phyloP scores from a whole-genome alignment of 2,888 invertebrate genomes.

The Euphydryas editha region DNA sequence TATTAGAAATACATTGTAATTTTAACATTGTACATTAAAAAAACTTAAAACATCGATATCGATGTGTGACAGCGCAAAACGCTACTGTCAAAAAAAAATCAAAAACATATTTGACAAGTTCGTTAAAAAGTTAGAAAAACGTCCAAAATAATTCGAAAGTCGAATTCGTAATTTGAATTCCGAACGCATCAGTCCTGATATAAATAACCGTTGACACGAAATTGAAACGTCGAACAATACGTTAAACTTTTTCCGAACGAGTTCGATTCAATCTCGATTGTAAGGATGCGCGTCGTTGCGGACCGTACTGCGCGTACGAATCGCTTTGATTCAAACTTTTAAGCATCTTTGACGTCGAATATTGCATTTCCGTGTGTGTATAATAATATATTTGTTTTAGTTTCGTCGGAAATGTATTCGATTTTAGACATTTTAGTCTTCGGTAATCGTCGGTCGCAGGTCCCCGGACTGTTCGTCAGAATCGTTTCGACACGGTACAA shows the following conservation, averaged over 20 bases:
- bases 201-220: slow-evolving; percentile 53
- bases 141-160: slow-evolving; percentile 20
- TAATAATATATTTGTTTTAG: slow-evolving; percentile 67
- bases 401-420: slow-evolving; percentile 44
- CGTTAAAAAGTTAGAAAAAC: slow-evolving; percentile 17
- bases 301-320: slow-evolving; percentile 71
- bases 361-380: slow-evolving; percentile 77
- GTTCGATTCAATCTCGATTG: slow-evolving; percentile 77
- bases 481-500: slow-evolving; percentile 28
- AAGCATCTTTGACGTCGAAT: slow-evolving; percentile 76
- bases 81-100: neutral
- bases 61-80: neutral
- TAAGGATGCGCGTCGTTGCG: slow-evolving; percentile 76
- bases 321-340: slow-evolving; percentile 81
- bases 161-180: slow-evolving; percentile 45
- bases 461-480: slow-evolving; percentile 35
- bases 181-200: slow-evolving; percentile 50
- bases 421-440: slow-evolving; percentile 53
- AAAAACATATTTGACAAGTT: neutral
- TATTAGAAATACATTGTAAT: neutral
- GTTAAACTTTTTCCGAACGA: slow-evolving; percentile 71
- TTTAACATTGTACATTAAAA: neutral
- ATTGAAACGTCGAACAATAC: slow-evolving; percentile 51
- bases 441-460: slow-evolving; percentile 45
- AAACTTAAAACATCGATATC: neutral